Evolutionary conservation across 1,140 invertebrate species (phyloP).

Genomic region (Ptiloglossa arizonensis): DNA sequence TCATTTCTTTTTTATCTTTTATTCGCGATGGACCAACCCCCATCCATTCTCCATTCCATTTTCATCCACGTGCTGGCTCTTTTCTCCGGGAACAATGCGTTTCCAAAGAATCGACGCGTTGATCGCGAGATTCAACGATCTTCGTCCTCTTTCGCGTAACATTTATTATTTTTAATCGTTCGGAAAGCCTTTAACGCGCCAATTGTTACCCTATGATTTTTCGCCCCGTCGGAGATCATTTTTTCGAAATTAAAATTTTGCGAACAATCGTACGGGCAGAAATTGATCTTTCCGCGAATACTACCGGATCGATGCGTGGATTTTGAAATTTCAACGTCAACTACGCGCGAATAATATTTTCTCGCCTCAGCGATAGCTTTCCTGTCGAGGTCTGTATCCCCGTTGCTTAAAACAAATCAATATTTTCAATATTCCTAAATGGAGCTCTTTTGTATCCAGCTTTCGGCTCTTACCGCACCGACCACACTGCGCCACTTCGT

Average conservation of each 20-base stretch:
- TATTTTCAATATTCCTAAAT: constrained; percentile 74
- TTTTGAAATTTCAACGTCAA: too few relatives aligned
- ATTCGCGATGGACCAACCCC: constrained; percentile 39
- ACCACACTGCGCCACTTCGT: constrained; percentile 42
- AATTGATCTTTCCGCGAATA: too few relatives aligned
- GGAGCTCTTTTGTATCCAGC: constrained; percentile 57
- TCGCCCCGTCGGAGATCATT: too few relatives aligned
- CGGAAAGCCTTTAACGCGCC: constrained; percentile 3
- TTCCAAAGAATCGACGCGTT: constrained; percentile 51
- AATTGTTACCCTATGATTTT: too few relatives aligned
- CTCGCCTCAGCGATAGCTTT: not conserved
- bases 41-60: constrained; percentile 47
- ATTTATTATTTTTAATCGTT: constrained; percentile 24
- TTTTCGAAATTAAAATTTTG: too few relatives aligned
- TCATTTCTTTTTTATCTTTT: constrained; percentile 50
- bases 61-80: constrained; percentile 9
- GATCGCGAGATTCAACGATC: constrained; percentile 46
- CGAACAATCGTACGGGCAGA: too few relatives aligned
- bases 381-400: constrained; percentile 12
- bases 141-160: constrained; percentile 30
- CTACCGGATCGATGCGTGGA: too few relatives aligned
- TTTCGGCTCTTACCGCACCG: constrained; percentile 57
- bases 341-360: not conserved
- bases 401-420: constrained; percentile 71
- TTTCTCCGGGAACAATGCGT: constrained; percentile 23